Percentiles rank a stretch among this genome's conserved stretches.
Conservation (phyloP, 2,113 vertebrate species). For the Dendropsophus ebraccatus region DNA sequence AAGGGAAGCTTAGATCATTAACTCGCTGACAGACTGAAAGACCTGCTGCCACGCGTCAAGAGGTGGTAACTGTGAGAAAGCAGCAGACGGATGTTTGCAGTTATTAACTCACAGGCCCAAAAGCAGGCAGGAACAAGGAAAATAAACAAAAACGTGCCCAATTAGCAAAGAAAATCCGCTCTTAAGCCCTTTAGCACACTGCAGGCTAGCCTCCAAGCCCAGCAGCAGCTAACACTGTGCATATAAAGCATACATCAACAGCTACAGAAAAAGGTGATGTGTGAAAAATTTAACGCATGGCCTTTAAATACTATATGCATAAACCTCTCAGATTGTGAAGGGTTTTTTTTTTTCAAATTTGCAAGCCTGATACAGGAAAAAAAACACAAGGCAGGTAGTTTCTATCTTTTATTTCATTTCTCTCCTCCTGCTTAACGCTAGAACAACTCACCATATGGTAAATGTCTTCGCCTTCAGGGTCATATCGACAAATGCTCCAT, state of each 20-base stretch:
- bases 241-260: not conserved
- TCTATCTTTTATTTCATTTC: no score
- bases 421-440: no score
- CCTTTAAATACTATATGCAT: not conserved
- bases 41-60: conserved; percentile 36
- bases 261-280: not conserved
- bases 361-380: no score
- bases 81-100: conserved; percentile 17
- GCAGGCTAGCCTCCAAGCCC: not conserved
- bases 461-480: not conserved
- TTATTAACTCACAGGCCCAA: conserved; percentile 33
- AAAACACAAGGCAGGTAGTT: no score
- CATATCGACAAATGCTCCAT: not conserved
- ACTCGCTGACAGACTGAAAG: conserved; percentile 39
- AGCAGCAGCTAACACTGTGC: not conserved
- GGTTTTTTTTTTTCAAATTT: no score
- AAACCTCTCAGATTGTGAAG: no score
- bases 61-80: conserved; percentile 8
- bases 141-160: conserved; percentile 10
- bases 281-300: not conserved
- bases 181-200: not conserved
- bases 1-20: conserved; percentile 39
- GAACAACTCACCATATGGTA: not conserved
- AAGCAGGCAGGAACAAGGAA: not conserved
- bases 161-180: not conserved